Base-by-base conservation (phyloP, 2,888 invertebrate genomes). In the Carcina quercana region DNA sequence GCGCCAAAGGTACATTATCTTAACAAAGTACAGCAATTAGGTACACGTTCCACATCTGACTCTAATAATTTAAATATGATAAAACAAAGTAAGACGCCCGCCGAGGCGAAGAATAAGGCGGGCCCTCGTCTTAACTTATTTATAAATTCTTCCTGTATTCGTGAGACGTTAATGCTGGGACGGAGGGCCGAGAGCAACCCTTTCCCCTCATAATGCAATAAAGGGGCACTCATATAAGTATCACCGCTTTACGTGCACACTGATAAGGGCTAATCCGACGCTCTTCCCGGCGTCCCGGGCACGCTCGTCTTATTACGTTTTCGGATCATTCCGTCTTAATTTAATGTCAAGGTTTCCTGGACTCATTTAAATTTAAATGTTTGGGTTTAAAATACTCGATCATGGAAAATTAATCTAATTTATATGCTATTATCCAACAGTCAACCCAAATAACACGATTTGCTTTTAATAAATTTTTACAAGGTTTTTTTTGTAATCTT, bases 21-120 rank as follows among this genome's bases (percentile, higher is more conserved):
- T 79, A 80, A 82, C 80, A 83, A 83, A 83, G 83, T 82, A 82
- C 75, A 69, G 82, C 83, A 83, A 82, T 83, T 83, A 82, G 73
- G 80, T 82, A 82, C 83, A 83, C 82, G 82, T 83, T 83, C 80
- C 75, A 82, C 82, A 82, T 82, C 80, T 82, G 75, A 82, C 82
- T 83, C 71, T 75, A 79, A 82, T 82, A 82, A 82, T 82, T 83
- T 83, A 82, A 83, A 83, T 83, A 82, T 83, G 82, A 83, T 83
- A 83, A 80, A 83, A 83, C 82, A 80, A 78, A 78, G 75, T 74
- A 62, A 69, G 72, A 71, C 62, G 71, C 56, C 40, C 62, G 71
- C 56, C 40, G 63, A 68, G 62, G 59, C 67, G 69, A 71, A 73
- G 76, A 79, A 78, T 73, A 67, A 71, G 76, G 78, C 71, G 66